Base-by-base conservation (phyloP, 92 coral and sea anemone genomes). In the Phenganax stokvisi region DNA sequence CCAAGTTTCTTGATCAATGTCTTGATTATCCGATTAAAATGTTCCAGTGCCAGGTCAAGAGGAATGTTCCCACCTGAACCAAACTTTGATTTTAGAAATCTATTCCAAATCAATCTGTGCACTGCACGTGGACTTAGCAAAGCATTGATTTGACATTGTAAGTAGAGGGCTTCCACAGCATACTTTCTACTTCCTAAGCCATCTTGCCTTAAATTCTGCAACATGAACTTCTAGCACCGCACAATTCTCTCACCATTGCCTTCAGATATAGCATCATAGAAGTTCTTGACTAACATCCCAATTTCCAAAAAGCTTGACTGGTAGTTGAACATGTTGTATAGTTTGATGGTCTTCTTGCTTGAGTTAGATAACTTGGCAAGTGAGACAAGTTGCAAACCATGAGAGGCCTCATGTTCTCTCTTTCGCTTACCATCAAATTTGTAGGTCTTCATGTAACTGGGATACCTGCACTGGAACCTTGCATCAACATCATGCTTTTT, bases 361-460 rank as follows among this genome's bases (percentile, higher is more conserved):
- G n/a, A 6, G 55, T 71, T 71, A 31, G 57, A 7, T 30, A 0
- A 31, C 56, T 70, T 1, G 27, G 29, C 10, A 44, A 71, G 54
- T 1, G 55, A 6, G 55, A 71, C 76, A 15, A 57, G 76, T 30
- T 57, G 76, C n/a, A 71, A 71, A 71, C 76, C 76, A 53, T 71
- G 76, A 25, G 76, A 30, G 55, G 76, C 76, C 37, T 71, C 76
- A 15, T 71, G 76, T 9, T 71, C 76, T 47, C 76, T 71, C 55
- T 71, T 31, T 15, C 76, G 29, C 17, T 71, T 71, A 13, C 76
- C 76, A 71, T 71, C 57, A 29, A 6, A 71, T 15, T 71, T 71
- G 76, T 71, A 71, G 7, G 76, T 71, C 76, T 71, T 71, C 20
- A 6, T 44, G 51, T 57, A 71, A 7, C 76, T 56, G 12, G 55